Evolutionary conservation across 2,113 vertebrate species (phyloP).

Genomic region (Eurystomus gularis): DNA sequence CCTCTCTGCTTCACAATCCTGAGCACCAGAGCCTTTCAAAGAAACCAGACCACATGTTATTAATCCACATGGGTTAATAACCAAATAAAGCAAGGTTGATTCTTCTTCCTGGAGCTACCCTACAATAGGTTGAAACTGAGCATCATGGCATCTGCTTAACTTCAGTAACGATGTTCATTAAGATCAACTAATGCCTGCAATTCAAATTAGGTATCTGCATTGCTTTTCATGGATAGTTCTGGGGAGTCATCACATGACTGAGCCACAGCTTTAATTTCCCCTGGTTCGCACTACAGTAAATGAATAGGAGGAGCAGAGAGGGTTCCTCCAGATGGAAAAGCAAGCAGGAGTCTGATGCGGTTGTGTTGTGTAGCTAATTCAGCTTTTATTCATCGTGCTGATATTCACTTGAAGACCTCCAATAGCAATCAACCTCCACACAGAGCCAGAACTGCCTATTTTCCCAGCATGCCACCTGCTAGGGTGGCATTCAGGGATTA

Average conservation of each 20-base stretch:
- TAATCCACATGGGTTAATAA: rapidly evolving
- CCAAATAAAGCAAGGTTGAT: neutral
- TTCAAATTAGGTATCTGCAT: neutral
- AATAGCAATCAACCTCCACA: rapidly evolving
- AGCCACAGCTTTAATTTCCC: neutral
- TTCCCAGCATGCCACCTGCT: neutral
- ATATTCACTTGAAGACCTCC: neutral
- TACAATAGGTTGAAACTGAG: neutral
- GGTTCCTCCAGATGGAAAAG: neutral
- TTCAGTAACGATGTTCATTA: neutral
- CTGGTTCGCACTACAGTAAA: neutral
- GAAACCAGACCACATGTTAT: neutral
- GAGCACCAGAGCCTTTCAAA: neutral
- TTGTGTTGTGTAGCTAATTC: neutral
- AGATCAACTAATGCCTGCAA: neutral
- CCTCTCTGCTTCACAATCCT: neutral
- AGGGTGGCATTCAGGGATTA: neutral
- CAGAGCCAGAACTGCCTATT: neutral
- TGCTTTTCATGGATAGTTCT: neutral
- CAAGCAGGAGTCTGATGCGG: neutral
- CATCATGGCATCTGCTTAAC: neutral
- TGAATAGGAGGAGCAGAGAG: neutral
- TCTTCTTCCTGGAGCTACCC: neutral
- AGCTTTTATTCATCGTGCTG: neutral
- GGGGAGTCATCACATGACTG: neutral